Conservation (phyloP, 1,140 invertebrate genomes). For the Trichoplusia ni region DNA sequence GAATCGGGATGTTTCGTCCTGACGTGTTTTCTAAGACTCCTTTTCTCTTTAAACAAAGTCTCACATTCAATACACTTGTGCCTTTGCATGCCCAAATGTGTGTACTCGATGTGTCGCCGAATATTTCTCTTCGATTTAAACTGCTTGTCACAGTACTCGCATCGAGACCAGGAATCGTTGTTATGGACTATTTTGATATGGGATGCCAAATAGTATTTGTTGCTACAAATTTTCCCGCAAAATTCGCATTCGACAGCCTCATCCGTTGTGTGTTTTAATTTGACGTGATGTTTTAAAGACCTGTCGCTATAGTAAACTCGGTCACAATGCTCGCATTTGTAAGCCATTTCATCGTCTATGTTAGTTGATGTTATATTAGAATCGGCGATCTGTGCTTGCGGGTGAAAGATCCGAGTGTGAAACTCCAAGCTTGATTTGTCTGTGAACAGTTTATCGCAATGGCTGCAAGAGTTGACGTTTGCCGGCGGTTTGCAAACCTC, state of each 20-base stretch:
- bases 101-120: constrained; percentile 59
- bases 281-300: constrained; percentile 61
- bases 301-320: constrained; percentile 60
- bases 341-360: constrained; percentile 38
- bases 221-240: constrained; percentile 59
- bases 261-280: constrained; percentile 60
- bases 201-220: constrained; percentile 62
- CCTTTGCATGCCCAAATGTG: constrained; percentile 58
- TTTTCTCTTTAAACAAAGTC: constrained; percentile 65
- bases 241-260: constrained; percentile 50
- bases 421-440: constrained; percentile 65
- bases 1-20: constrained; percentile 62
- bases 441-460: constrained; percentile 68
- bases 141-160: constrained; percentile 62
- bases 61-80: constrained; percentile 69
- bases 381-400: constrained; percentile 54
- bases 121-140: constrained; percentile 66
- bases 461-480: constrained; percentile 50
- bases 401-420: constrained; percentile 63
- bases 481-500: constrained; percentile 58
- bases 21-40: constrained; percentile 65
- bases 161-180: constrained; percentile 53
- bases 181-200: constrained; percentile 62
- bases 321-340: constrained; percentile 55
- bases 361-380: constrained; percentile 49